phyloP scores from a whole-genome alignment of 2,888 invertebrate species.

The Pterostichus niger region DNA sequence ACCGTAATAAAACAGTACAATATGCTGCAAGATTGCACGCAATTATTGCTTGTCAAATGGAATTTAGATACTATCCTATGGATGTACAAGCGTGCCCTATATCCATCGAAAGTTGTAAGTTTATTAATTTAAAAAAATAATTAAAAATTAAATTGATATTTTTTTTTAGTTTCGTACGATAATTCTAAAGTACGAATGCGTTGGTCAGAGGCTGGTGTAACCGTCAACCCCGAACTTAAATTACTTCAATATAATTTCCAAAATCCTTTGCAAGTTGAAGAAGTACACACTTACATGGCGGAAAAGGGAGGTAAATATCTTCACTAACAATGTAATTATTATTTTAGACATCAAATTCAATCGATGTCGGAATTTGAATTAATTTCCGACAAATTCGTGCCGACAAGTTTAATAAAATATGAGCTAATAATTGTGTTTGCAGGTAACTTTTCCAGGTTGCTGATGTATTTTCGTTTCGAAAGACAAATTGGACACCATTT shows the following conservation, averaged over 20 bases:
- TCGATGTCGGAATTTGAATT: no score
- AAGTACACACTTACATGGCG: slow-evolving; percentile 86
- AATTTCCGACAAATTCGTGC: no score
- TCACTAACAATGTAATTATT: no score
- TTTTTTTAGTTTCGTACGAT: slow-evolving; percentile 86
- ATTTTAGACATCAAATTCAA: no score
- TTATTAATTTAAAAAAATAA: slow-evolving; percentile 10
- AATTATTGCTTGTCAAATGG: slow-evolving; percentile 92
- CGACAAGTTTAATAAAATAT: no score
- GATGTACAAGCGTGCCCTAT: slow-evolving; percentile 92
- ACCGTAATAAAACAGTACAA: slow-evolving; percentile 88
- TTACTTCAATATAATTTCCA: slow-evolving; percentile 89
- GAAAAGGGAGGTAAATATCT: slow-evolving; percentile 85
- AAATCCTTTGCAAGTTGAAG: slow-evolving; percentile 85
- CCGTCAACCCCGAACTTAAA: slow-evolving; percentile 88
- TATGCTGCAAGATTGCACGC: slow-evolving; percentile 92
- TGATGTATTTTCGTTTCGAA: slow-evolving; percentile 89
- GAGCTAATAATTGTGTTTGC: slow-evolving; percentile 68
- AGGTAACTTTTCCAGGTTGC: slow-evolving; percentile 89
- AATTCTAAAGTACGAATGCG: slow-evolving; percentile 86
- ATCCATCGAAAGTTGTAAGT: slow-evolving; percentile 91
- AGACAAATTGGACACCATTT: slow-evolving; percentile 91
- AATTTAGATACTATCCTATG: slow-evolving; percentile 92
- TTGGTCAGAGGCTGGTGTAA: slow-evolving; percentile 88
- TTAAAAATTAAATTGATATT: slow-evolving; percentile 1